Evolutionary conservation across 2,113 vertebrate species (phyloP), one percentile per base, ranked within the genome.

Genomic region (Macheiramphus alcinus): DNA sequence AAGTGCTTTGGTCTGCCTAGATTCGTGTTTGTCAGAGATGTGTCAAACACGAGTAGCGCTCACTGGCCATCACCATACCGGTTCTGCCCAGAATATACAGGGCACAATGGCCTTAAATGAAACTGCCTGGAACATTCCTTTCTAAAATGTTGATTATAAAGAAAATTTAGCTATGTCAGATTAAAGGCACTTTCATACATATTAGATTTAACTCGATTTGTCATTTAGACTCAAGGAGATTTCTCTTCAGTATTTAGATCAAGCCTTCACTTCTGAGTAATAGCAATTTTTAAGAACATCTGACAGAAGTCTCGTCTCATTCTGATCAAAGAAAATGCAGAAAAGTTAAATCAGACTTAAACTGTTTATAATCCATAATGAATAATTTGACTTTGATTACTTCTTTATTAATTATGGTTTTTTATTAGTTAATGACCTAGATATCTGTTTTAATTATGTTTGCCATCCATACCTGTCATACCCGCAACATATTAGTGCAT

Each of bases 291-390:
- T 79, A 70, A 38, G 36, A 76, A 84, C 42, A n/a, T 76, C 42
- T 73, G 71, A 78, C 55, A 84, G n/a, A 86, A 88, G 20, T 71
- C 3, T 80, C 34, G 29, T 59, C 23, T 86, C 20, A 34, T 58
- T 58, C 55, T 45, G 47, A 92, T 88, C n/a, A 95, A 94, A 96
- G 50, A 58, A 87, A 92, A 90, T 59, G 4, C 5, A 70, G 22
- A 75, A 76, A 88, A 81, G 42, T 91, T 80, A 61, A 84, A 81
- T 71, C 31, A 63, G 32, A 48, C 22, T 84, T 90, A 45, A 80
- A 58, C 25, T 73, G 9, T 80, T 80, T 45, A 53, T 92, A 88
- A 90, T 78, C 66, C 7, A 27, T 80, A 59, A 10, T 8, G 29
- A 86, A 93, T 80, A 58, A 71, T 66, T 88, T 90, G 19, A 31